phyloP scores from a whole-genome alignment of 1,140 invertebrate species.

The Glomeris maerens region DNA sequence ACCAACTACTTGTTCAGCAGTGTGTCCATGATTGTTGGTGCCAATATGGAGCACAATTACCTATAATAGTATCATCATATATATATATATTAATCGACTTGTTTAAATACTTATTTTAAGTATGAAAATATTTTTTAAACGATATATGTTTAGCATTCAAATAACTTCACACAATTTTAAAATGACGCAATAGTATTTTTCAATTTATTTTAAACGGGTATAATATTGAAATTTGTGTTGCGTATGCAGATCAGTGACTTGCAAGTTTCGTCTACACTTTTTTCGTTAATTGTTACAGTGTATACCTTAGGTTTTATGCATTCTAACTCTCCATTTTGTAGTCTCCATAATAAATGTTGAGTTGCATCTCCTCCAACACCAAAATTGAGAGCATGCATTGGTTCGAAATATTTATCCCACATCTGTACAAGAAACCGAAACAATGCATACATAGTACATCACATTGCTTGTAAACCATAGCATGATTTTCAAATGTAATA shows the following conservation, averaged over 20 bases:
- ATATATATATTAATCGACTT: conserved; percentile 6
- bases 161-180: too few species aligned
- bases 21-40: conserved; percentile 67
- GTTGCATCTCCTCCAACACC: conserved; percentile 75
- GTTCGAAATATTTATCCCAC: conserved; percentile 73
- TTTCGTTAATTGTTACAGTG: too few species aligned
- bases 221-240: too few species aligned
- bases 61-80: conserved; percentile 34
- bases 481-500: not conserved
- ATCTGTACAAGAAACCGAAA: conserved; percentile 30
- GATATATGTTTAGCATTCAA: too few species aligned
- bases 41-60: conserved; percentile 71
- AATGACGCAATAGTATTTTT: too few species aligned
- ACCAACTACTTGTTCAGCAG: conserved; percentile 58
- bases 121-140: not conserved
- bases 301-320: conserved; percentile 75
- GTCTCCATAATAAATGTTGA: conserved; percentile 75
- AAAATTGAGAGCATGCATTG: conserved; percentile 76
- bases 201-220: too few species aligned
- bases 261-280: too few species aligned
- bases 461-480: conserved; percentile 1
- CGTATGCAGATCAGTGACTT: too few species aligned
- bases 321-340: conserved; percentile 74
- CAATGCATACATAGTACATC: conserved; percentile 6
- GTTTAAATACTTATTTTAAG: not conserved